A percentile compares a stretch with the other conserved stretches of the same genome.
Evolutionary conservation across 1,140 invertebrate genomes (phyloP).

Genomic region (Thaumetopoea pityocampa): DNA sequence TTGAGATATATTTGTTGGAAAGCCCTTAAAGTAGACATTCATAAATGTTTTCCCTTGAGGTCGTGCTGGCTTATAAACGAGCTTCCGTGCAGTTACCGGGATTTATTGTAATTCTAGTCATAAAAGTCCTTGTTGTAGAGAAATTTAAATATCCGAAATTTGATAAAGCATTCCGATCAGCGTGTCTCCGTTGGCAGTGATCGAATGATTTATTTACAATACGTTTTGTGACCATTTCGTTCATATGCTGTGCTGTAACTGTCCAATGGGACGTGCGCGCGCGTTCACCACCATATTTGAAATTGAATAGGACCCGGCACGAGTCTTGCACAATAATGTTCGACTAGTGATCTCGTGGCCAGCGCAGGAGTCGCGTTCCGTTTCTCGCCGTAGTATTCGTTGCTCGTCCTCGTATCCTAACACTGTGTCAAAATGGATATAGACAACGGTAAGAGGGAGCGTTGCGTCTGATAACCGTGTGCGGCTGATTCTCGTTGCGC

Average conservation of each 20-base stretch:
- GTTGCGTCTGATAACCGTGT: background rate
- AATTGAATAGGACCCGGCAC: conserved; percentile 67
- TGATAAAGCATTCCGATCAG: conserved; percentile 2
- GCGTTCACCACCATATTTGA: conserved; percentile 63
- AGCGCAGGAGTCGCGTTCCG: conserved; percentile 30
- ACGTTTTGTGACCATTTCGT: conserved; percentile 39
- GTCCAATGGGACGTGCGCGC: conserved; percentile 55
- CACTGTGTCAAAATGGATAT: conserved; percentile 12
- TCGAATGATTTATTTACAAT: conserved; percentile 32
- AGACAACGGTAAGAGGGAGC: conserved; percentile 17
- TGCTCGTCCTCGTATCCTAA: conserved; percentile 1
- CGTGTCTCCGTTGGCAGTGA: conserved; percentile 6
- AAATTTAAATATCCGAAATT: conserved; percentile 6
- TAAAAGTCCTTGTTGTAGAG: too few species aligned
- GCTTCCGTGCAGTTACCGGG: background rate
- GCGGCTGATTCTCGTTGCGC: too few species aligned
- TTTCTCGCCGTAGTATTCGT: conserved; percentile 6
- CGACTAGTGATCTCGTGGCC: conserved; percentile 37
- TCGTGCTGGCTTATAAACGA: too few species aligned
- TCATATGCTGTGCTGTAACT: conserved; percentile 39
- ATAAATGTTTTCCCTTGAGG: too few species aligned
- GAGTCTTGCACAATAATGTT: conserved; percentile 64
- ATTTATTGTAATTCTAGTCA: background rate
- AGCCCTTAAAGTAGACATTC: too few species aligned
- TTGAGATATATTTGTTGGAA: too few species aligned